Conservation (phyloP, 2,888 invertebrate species). For the Toxonevra muliebris region DNA sequence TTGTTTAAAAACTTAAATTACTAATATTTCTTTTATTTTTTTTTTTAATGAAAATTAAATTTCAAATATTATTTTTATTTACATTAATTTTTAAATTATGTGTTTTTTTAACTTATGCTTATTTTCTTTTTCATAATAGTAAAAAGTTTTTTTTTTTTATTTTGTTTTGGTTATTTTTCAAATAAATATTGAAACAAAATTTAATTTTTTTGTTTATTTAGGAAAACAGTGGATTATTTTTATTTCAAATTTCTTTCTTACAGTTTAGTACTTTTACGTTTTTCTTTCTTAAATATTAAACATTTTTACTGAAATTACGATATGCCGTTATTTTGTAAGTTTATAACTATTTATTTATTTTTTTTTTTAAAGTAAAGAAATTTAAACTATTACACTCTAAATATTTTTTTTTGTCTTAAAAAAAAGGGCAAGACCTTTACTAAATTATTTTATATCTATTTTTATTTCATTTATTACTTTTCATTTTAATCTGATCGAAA, state of each 20-base stretch:
- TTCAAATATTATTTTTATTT: no score
- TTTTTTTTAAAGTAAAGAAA: constrained; percentile 32
- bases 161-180: no score
- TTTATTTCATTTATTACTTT: constrained; percentile 41
- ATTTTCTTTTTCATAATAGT: constrained; percentile 21
- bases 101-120: constrained; percentile 32
- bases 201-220: constrained; percentile 22
- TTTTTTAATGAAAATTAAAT: constrained; percentile 45
- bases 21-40: constrained; percentile 26
- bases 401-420: constrained; percentile 17
- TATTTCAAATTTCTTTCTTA: background rate
- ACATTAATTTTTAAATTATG: constrained; percentile 28
- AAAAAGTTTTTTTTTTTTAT: constrained; percentile 4
- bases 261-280: background rate
- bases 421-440: constrained; percentile 27
- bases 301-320: constrained; percentile 33
- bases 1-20: constrained; percentile 17
- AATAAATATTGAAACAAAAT: background rate
- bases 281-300: background rate
- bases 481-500: background rate
- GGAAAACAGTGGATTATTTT: constrained; percentile 14
- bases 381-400: constrained; percentile 40
- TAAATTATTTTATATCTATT: constrained; percentile 21
- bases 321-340: constrained; percentile 46
- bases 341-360: constrained; percentile 26